Percentiles rank a stretch among this genome's conserved stretches.
phyloP scores from a whole-genome alignment of 2,797 vertebrate species.

The Discoglossus pictus region DNA sequence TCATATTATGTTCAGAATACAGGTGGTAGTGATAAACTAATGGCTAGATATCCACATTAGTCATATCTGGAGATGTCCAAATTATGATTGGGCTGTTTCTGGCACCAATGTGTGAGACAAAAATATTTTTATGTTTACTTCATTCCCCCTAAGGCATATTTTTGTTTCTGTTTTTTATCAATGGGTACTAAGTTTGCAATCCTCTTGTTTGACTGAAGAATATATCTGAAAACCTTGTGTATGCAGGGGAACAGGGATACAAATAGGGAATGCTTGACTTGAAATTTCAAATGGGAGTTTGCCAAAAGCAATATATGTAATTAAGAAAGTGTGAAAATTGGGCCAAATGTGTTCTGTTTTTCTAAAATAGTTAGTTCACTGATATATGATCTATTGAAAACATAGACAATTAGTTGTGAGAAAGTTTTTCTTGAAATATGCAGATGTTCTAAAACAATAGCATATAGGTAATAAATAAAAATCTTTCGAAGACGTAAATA shows the following conservation, averaged over 20 bases:
- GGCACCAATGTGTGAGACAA: slow-evolving; percentile 10
- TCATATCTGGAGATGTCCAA: slow-evolving; percentile 36
- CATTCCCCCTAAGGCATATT: slow-evolving; percentile 4
- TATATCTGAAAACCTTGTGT: not conserved
- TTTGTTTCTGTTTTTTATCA: slow-evolving; percentile 19
- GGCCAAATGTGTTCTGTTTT: not conserved
- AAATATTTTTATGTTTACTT: slow-evolving; percentile 17
- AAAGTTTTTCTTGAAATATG: too few species aligned
- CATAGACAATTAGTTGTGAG: slow-evolving; percentile 6
- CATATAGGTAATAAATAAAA: too few species aligned
- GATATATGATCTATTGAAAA: not conserved
- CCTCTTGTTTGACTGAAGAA: not conserved
- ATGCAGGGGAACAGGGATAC: not conserved
- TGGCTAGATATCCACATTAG: slow-evolving; percentile 32
- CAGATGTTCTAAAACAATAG: too few species aligned
- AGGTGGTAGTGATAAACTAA: slow-evolving; percentile 43
- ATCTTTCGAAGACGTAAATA: too few species aligned
- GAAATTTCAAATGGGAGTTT: not conserved
- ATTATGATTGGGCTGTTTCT: slow-evolving; percentile 29
- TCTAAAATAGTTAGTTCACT: not conserved
- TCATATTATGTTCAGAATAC: slow-evolving; percentile 13
- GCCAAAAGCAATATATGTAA: not conserved
- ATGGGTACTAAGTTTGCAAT: slow-evolving; percentile 14
- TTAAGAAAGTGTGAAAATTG: not conserved
- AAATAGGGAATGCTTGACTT: slow-evolving; percentile 1